Evolutionary conservation across 2,797 vertebrate genomes (phyloP), one percentile per base, ranked within the genome.

Genomic region (Macropus fuliginosus): DNA sequence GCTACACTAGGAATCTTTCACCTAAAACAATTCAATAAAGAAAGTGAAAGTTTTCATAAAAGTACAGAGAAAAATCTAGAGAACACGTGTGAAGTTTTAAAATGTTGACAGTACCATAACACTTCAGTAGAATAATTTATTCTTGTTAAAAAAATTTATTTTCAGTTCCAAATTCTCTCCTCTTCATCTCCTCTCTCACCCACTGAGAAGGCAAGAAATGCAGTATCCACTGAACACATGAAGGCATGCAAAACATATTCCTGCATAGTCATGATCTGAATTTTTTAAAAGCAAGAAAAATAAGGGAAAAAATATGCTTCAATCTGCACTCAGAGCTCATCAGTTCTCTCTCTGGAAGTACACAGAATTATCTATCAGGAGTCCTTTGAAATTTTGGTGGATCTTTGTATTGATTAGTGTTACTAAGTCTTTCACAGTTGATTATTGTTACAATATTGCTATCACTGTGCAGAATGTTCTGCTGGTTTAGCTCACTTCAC

Each of bases 71-170:
- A 56, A 56, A 93, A 56, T 16, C 40, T 56, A 89, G 9, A 46
- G n/a, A 93, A 50, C 55, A 93, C 31, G 55, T 56, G 54, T 93
- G 46, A 74, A 92, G 54, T 31, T 91, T 95, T 55, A 52, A 95
- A 96, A 96, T 93, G 94, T 27, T 74, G 87, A 57, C 0, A 90
- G 54, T 55, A 94, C 93, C 94, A 56, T 40, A 18, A 93, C 90
- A 92, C 21, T 56, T 95, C 34, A 93, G 24, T 24, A 95, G 93
- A 92, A 95, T 91, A 18, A 96, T 52, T 89, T 96, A 55, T 91
- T 13, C 46, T 93, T 56, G 8, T 81, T n/a, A 1, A 56, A 92
- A 93, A n/a, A 62, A 34, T 54, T 90, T 27, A 46, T 46, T 81
- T 81, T 81, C n/a, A 50, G 40, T 87, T 87, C 74, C 21, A 87